Percentiles rank a stretch among this genome's conserved stretches.
Conservation (phyloP, 1,140 invertebrate species). For the Schlechtendalia chinensis region DNA sequence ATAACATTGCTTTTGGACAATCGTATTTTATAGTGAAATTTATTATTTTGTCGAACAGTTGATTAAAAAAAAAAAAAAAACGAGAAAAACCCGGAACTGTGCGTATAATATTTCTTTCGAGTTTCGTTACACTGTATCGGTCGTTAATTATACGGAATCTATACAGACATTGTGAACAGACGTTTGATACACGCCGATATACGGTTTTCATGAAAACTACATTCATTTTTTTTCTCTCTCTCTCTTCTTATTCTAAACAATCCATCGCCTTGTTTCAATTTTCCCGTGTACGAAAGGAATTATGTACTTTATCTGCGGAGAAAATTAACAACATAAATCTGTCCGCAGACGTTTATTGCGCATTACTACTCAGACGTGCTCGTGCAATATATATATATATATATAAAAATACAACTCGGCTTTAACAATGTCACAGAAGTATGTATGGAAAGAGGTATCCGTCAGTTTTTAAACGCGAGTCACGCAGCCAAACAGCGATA, state of each 20-base stretch:
- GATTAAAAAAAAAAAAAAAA: conserved; percentile 11
- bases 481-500: not conserved
- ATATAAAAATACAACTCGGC: not conserved
- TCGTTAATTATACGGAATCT: not conserved
- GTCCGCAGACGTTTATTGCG: conserved; percentile 7
- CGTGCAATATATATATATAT: no score
- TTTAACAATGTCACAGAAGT: not conserved
- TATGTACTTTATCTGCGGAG: conserved; percentile 19
- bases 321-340: conserved; percentile 45
- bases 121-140: not conserved
- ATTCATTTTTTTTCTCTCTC: not conserved
- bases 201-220: conserved; percentile 11
- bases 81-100: no score
- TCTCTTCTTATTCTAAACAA: no score
- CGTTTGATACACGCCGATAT: conserved; percentile 32
- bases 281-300: conserved; percentile 1
- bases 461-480: not conserved
- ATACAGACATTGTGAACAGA: not conserved
- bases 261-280: not conserved
- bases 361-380: not conserved
- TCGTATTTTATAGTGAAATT: conserved; percentile 4
- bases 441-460: no score
- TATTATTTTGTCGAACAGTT: not conserved
- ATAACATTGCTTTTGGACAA: not conserved
- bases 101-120: not conserved